Percentiles rank a stretch among this genome's conserved stretches.
phyloP scores from a whole-genome alignment of 2,797 vertebrate species.

The Tokudaia tokunoshimensis region DNA sequence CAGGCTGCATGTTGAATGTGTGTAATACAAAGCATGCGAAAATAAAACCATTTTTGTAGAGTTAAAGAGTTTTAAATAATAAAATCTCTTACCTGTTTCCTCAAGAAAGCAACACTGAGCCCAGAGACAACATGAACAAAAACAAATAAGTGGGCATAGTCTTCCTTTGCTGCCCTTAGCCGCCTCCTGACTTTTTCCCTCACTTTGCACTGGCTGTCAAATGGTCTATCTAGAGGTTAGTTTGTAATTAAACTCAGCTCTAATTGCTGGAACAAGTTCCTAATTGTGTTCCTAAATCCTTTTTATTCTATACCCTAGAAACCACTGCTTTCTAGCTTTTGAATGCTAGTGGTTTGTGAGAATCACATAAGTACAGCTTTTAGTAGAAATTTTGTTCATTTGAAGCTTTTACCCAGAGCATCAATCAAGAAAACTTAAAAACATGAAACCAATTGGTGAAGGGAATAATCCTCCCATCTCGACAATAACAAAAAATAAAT shows the following conservation, averaged over 20 bases:
- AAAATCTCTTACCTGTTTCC: slow-evolving; percentile 58
- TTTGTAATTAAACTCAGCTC: slow-evolving; percentile 84
- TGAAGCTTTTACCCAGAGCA: slow-evolving; percentile 81
- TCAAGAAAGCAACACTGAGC: slow-evolving; percentile 25
- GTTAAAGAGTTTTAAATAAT: slow-evolving; percentile 62
- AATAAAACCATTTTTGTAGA: slow-evolving; percentile 18
- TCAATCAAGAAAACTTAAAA: slow-evolving; percentile 82
- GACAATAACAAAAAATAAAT: slow-evolving; percentile 80
- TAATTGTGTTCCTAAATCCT: slow-evolving; percentile 84
- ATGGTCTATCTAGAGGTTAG: slow-evolving; percentile 82
- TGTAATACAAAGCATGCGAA: slow-evolving; percentile 15
- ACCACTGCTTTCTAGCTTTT: slow-evolving; percentile 75
- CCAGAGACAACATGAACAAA: slow-evolving; percentile 61
- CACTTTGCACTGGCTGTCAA: slow-evolving; percentile 80
- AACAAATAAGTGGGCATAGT: slow-evolving; percentile 66
- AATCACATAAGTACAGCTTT: slow-evolving; percentile 79
- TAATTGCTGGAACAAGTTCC: slow-evolving; percentile 84
- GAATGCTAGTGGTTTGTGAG: slow-evolving; percentile 75
- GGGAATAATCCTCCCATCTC: slow-evolving; percentile 77
- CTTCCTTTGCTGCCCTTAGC: slow-evolving; percentile 41
- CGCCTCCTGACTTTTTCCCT: slow-evolving; percentile 76
- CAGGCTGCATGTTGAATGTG: background rate
- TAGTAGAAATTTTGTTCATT: slow-evolving; percentile 79
- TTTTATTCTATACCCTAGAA: slow-evolving; percentile 82
- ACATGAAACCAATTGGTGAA: slow-evolving; percentile 77